Evolutionary conservation across 2,797 vertebrate species (phyloP), one percentile per base, ranked within the genome.

Genomic region (Chelon auratus): DNA sequence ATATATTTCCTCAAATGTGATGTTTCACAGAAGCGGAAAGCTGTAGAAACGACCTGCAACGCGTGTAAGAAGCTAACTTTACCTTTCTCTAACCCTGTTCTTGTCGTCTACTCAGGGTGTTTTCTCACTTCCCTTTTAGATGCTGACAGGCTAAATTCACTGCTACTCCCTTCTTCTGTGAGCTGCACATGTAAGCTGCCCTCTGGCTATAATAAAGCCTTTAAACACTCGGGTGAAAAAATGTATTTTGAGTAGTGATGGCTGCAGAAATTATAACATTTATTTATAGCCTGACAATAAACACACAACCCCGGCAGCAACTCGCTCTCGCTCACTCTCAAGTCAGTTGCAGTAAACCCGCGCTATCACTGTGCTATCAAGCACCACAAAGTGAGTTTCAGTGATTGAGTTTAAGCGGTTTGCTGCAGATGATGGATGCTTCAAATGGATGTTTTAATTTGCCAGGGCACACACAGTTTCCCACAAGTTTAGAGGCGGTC

Each of bases 221-320:
- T 86, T 89, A 84, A 89, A 84, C 53, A 72, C 61, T 26, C 4
- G 1, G 72, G 52, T 69, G 62, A 70, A 84, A 73, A 81, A 64
- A 72, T 48, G 0, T 30, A 74, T 76, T 84, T 63, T 77, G 63
- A 82, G 45, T 40, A 53, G 80, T 43, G 51, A 71, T 80, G 58
- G 66, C 72, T 83, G 68, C 63, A 68, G 67, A 83, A 89, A 89
- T 83, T 78, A 65, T 54, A 67, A 75, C 37, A 77, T 72, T 72
- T 81, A 85, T 84, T 89, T 80, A 87, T 78, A 82, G 68, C 39
- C 33, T 9, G 17, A 82, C 78, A 81, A 78, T 72, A 81, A 80
- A 81, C 36, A 65, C 61, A 51, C 24, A 52, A 36, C 18, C 6
- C 11, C 57, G 66, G 14, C 62, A 72, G 57, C 33, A 1, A 45